A percentile compares a stretch with the other conserved stretches of the same genome.
These are phyloP conservation scores for Dryas iulia DNA, from an alignment of 1,140 invertebrate genomes.

Conservation along the genomic window DNA sequence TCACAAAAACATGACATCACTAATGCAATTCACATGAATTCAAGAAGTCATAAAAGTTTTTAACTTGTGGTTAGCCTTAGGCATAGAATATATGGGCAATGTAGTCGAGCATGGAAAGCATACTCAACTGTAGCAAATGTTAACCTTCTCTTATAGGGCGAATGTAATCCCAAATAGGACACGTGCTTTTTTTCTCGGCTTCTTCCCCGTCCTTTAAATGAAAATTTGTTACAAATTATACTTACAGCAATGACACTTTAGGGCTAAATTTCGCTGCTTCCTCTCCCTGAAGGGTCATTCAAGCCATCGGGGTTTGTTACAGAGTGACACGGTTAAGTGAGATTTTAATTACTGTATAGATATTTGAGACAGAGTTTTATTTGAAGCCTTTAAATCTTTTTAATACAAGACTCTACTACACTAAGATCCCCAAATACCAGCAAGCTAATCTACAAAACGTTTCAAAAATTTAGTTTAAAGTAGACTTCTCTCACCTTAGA, in stretches of 20 bases:
- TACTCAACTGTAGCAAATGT: conserved; percentile 39
- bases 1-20: background rate
- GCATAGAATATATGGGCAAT: background rate
- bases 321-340: conserved; percentile 61
- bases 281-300: conserved; percentile 38
- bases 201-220: conserved; percentile 36
- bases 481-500: no score
- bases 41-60: background rate
- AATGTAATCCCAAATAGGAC: conserved; percentile 77
- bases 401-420: no score
- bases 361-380: conserved; percentile 40
- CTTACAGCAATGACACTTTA: background rate
- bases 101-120: background rate
- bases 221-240: background rate
- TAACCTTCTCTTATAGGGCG: conserved; percentile 74
- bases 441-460: no score
- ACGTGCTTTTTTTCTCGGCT: conserved; percentile 78
- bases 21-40: background rate
- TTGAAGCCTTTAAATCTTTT: no score
- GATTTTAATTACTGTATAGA: conserved; percentile 71
- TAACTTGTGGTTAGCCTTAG: background rate
- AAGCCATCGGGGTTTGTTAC: conserved; percentile 63
- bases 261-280: background rate
- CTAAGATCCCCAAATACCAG: no score
- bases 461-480: no score